A percentile compares a stretch with the other conserved stretches of the same genome.
phyloP scores from a whole-genome alignment of 2,113 vertebrate genomes.

The Nothoprocta perdicaria region DNA sequence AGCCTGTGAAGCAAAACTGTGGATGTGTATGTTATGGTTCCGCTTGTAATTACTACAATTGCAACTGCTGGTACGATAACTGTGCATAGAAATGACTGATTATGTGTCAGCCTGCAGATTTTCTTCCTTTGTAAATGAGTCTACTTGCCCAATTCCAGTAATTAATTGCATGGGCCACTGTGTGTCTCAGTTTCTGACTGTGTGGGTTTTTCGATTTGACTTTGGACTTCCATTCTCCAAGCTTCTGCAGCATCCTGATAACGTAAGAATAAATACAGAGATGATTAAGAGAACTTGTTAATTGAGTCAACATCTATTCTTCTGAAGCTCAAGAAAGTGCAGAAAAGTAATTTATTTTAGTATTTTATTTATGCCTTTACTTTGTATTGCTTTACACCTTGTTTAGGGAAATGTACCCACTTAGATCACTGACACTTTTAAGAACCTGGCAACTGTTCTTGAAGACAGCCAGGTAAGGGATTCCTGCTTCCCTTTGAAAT shows the following conservation, averaged over 20 bases:
- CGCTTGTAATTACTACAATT: neutral
- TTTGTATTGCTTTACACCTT: neutral
- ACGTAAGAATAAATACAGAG: neutral
- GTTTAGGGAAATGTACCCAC: neutral
- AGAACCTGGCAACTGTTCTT: neutral
- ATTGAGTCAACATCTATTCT: neutral
- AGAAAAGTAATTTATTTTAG: neutral
- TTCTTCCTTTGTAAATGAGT: neutral
- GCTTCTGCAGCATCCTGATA: neutral
- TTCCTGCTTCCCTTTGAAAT: neutral
- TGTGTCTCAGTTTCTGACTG: neutral
- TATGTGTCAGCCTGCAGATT: neutral
- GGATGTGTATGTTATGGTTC: neutral
- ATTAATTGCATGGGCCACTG: neutral
- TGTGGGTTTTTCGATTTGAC: neutral
- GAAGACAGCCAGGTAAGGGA: neutral
- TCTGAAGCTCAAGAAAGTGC: neutral
- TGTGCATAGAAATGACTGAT: conserved; percentile 3
- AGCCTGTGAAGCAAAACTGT: neutral
- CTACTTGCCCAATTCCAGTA: neutral
- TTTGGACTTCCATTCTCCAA: neutral
- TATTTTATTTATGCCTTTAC: neutral
- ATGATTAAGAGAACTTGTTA: neutral
- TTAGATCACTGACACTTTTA: neutral
- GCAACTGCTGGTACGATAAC: neutral